Evolutionary conservation across 2,888 invertebrate species (phyloP).

Genomic region (Rhorus exstirpatorius): DNA sequence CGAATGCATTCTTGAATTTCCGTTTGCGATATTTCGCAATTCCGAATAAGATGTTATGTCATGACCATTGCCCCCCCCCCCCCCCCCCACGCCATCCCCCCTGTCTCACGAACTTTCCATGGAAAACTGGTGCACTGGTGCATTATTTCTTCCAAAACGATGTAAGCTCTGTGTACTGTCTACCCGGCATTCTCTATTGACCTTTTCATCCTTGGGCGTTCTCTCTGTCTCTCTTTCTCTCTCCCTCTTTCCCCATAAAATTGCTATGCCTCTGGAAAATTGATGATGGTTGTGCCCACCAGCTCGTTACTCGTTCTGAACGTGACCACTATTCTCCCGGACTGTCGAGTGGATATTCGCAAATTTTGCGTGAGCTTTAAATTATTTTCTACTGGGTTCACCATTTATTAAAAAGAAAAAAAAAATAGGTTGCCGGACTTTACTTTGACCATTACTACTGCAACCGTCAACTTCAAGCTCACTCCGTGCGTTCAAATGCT

Average conservation of each 20-base stretch:
- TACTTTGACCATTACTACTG: not conserved
- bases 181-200: conserved; percentile 39
- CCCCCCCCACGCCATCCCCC: too few species aligned
- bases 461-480: not conserved
- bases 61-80: not conserved
- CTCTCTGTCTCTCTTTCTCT: too few species aligned
- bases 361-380: not conserved
- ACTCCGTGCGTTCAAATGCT: not conserved
- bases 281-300: not conserved
- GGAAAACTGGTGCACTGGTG: not conserved
- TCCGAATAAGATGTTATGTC: not conserved
- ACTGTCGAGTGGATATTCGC: not conserved
- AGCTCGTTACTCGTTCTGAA: not conserved
- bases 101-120: too few species aligned
- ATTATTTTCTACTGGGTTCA: not conserved
- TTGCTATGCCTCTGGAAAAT: conserved; percentile 46
- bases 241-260: conserved; percentile 46
- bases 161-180: not conserved
- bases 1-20: conserved; percentile 17
- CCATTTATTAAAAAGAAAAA: too few species aligned
- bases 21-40: conserved; percentile 5
- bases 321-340: not conserved
- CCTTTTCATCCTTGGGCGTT: conserved; percentile 44
- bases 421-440: not conserved
- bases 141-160: not conserved